Base-by-base conservation (phyloP, 2,888 invertebrate species). In the Drosophila demipolita region DNA sequence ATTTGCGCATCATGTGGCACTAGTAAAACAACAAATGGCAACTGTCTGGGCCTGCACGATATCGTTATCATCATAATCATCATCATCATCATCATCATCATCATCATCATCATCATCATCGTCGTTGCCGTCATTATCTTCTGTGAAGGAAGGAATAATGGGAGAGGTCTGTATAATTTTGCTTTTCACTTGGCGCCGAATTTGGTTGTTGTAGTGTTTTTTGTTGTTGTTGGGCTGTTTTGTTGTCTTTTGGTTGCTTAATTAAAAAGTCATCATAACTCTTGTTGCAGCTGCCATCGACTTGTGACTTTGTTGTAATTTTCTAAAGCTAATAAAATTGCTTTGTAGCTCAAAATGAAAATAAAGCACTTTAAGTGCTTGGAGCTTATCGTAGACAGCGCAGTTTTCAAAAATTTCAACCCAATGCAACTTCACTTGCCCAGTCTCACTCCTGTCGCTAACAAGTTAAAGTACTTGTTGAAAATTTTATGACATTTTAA, bases 181-280 rank as follows among this genome's bases (percentile, higher is more conserved):
- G 78, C 57, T 72, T 66, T 87, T 78, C 66, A 75, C 76, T 83
- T 76, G 89, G 78, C 75, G 78, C 83, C 89, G 65, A 69, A 72
- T 73, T 74, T 75, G 61, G 60, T 70, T 62, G 57, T 54, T 55
- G 38, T 42, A 66, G 62, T 49, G 45, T 73, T 63, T 17, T n/a
- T 48, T 32, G 36, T 55, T 77, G 42, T 54, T 73, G 61, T 36
- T 71, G 64, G 59, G 15, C 40, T 70, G 64, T 67, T 73, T 76
- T 75, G 67, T 76, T 78, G 67, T 72, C 82, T 68, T 73, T 66
- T 75, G 74, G 82, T 80, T 80, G 82, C 87, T 89, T 86, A 86
- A 86, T 86, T 86, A 86, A 86, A 86, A 86, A 89, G 89, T 89
- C 86, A 86, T 85, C 87, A 85, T 89, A 89, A 87, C 85, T 85